phyloP scores from a whole-genome alignment of 2,888 invertebrate species.

The Allygus modestus region DNA sequence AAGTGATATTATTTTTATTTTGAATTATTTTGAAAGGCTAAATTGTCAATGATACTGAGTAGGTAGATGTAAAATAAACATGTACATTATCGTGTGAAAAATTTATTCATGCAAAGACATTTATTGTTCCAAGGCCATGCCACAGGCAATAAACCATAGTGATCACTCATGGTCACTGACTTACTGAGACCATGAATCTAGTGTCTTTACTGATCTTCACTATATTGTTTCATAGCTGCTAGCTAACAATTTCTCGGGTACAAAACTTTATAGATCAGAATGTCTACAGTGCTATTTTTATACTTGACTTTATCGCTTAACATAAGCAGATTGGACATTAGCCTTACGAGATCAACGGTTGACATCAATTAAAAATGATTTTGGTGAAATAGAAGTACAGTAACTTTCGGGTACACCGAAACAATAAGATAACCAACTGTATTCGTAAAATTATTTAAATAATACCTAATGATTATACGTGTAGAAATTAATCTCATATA shows the following conservation, averaged over 20 bases:
- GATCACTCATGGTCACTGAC: not conserved
- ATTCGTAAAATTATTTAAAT: too few species aligned
- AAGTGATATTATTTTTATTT: too few species aligned
- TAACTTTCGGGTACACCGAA: too few species aligned
- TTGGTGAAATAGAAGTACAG: too few species aligned
- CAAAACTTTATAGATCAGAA: not conserved
- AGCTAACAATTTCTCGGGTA: not conserved
- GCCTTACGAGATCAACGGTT: not conserved
- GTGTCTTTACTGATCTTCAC: not conserved
- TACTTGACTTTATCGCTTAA: not conserved
- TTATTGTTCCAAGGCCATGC: not conserved
- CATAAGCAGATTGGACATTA: not conserved
- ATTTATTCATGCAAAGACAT: not conserved
- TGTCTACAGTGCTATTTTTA: not conserved
- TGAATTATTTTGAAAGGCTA: too few species aligned
- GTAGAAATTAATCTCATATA: too few species aligned
- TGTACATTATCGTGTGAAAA: not conserved
- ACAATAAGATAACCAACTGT: too few species aligned
- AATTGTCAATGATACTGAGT: too few species aligned
- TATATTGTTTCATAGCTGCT: not conserved
- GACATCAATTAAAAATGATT: not conserved
- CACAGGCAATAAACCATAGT: not conserved
- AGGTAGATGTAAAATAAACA: too few species aligned
- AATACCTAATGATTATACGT: too few species aligned
- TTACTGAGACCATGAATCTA: not conserved